Evolutionary conservation across 2,797 vertebrate genomes (phyloP).

Genomic region (Austrolebias charrua): DNA sequence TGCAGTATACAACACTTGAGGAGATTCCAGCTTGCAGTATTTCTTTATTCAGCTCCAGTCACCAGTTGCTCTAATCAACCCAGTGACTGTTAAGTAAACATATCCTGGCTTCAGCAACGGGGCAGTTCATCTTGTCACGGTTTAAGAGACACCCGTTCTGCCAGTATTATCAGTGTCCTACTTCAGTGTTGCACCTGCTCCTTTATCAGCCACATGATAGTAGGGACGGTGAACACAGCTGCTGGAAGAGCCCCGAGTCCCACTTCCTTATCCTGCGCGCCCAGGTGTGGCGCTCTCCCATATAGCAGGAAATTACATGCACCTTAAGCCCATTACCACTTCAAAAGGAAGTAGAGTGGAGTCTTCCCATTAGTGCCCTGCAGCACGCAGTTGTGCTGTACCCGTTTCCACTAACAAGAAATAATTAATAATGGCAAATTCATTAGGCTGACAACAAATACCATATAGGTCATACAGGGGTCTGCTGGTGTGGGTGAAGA

Average conservation of each 20-base stretch:
- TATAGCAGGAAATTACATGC: conserved; percentile 73
- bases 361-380: conserved; percentile 57
- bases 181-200: conserved; percentile 61
- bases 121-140: conserved; percentile 55
- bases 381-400: conserved; percentile 51
- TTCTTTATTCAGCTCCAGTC: conserved; percentile 30
- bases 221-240: conserved; percentile 38
- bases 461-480: conserved; percentile 49
- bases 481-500: conserved; percentile 35
- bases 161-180: conserved; percentile 63
- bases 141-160: conserved; percentile 54
- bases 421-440: conserved; percentile 69
- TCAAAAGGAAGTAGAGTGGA: conserved; percentile 67
- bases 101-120: conserved; percentile 36
- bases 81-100: conserved; percentile 50
- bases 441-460: conserved; percentile 60
- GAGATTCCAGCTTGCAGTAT: conserved; percentile 20
- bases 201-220: conserved; percentile 69
- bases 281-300: conserved; percentile 68
- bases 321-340: conserved; percentile 75
- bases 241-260: conserved; percentile 52
- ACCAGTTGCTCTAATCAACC: conserved; percentile 51
- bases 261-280: conserved; percentile 68
- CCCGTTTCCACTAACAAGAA: conserved; percentile 47
- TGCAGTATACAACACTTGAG: conserved; percentile 9